phyloP scores from a whole-genome alignment of 2,797 vertebrate species.

The Gymnopithys bicolor region DNA sequence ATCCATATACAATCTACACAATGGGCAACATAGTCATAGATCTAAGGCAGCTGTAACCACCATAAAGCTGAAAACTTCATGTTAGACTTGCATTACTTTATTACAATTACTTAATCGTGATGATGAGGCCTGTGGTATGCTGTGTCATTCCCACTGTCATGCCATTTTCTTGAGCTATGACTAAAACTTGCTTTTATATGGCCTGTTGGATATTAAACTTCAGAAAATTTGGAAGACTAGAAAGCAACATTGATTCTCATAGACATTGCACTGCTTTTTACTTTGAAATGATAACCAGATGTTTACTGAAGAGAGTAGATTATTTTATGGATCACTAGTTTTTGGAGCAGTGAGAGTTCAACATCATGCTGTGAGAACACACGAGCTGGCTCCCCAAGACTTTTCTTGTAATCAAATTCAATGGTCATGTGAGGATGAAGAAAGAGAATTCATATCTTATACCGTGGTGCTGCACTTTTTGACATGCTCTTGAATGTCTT shows the following conservation, averaged over 20 bases:
- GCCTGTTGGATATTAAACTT: not conserved
- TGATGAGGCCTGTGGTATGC: not conserved
- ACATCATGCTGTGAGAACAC: not conserved
- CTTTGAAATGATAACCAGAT: not conserved
- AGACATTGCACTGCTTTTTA: not conserved
- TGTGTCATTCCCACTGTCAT: not conserved
- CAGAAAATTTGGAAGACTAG: not conserved
- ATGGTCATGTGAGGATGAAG: not conserved
- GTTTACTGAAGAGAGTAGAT: not conserved
- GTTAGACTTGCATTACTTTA: not conserved
- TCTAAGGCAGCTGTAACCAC: not conserved
- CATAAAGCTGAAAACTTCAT: not conserved
- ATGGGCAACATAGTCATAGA: not conserved
- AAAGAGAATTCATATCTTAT: not conserved
- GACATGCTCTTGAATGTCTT: not conserved
- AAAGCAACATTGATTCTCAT: not conserved
- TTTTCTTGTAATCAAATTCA: not conserved
- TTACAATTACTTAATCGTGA: not conserved
- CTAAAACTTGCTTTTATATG: not conserved
- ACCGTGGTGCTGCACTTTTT: not conserved
- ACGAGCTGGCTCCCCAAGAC: not conserved
- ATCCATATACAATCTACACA: not conserved
- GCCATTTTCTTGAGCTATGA: not conserved
- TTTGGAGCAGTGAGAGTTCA: not conserved
- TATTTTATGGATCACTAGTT: not conserved